Percentiles rank a stretch among this genome's conserved stretches.
phyloP scores from a whole-genome alignment of 1,140 invertebrate species.

The Saccostrea glomerata region DNA sequence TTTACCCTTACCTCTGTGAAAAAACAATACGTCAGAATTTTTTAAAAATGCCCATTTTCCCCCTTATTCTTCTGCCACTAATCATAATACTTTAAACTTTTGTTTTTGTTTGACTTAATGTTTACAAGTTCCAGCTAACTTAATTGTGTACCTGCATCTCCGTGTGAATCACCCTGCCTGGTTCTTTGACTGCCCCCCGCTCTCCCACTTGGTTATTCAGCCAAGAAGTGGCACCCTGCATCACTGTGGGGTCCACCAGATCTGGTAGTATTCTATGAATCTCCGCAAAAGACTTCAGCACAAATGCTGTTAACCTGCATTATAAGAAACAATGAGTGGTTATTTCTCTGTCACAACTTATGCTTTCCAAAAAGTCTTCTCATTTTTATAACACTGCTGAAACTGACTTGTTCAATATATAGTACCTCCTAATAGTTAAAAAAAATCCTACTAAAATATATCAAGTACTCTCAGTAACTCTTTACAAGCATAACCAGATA shows the following conservation, averaged over 20 bases:
- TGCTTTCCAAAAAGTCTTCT: not conserved
- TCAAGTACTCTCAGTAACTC: too few relatives aligned
- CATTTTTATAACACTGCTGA: too few relatives aligned
- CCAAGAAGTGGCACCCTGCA: conserved; percentile 88
- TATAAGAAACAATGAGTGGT: not conserved
- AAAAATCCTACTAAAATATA: too few relatives aligned
- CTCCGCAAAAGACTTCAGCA: conserved; percentile 90
- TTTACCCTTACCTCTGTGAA: too few relatives aligned
- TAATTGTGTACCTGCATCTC: conserved; percentile 66
- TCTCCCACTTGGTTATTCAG: conserved; percentile 85
- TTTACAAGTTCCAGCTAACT: not conserved
- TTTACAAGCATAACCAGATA: too few relatives aligned
- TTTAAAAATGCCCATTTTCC: too few relatives aligned
- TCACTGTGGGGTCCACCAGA: conserved; percentile 82
- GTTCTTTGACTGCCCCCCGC: conserved; percentile 87
- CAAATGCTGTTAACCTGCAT: conserved; percentile 89
- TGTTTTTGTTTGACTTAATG: too few relatives aligned
- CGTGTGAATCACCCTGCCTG: conserved; percentile 68
- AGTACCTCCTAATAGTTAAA: not conserved
- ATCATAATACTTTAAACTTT: too few relatives aligned
- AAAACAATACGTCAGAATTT: too few relatives aligned
- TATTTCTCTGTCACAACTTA: not conserved
- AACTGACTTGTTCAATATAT: not conserved
- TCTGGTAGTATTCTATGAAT: conserved; percentile 83
- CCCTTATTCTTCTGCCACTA: too few relatives aligned